Evolutionary conservation across 2,888 invertebrate species (phyloP).

Genomic region (Troides helena): DNA sequence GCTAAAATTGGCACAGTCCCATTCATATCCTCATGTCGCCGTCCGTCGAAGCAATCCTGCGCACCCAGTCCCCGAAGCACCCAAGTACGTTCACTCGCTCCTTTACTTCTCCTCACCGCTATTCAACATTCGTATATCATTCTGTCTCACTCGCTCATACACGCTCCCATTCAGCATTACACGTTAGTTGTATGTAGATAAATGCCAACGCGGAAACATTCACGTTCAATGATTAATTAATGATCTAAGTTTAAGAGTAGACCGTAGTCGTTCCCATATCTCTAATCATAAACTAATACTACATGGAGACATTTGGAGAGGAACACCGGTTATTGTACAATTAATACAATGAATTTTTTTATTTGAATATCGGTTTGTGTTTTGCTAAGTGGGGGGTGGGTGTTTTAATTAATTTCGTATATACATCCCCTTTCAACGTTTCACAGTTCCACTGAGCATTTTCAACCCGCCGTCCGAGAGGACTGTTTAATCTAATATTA

Average conservation of each 20-base stretch:
- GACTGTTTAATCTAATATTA: conserved; percentile 58
- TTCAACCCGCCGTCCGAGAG: conserved; percentile 67
- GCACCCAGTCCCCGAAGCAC: conserved; percentile 33
- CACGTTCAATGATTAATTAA: conserved; percentile 51
- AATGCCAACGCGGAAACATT: conserved; percentile 50
- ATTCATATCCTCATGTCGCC: conserved; percentile 54
- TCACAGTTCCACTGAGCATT: conserved; percentile 70
- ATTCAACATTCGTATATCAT: conserved; percentile 34
- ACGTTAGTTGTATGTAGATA: conserved; percentile 29
- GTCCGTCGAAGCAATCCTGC: conserved; percentile 29
- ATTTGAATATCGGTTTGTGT: conserved; percentile 58
- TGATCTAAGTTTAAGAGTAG: conserved; percentile 62
- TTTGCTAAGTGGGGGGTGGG: conserved; percentile 65
- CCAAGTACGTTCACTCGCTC: conserved; percentile 36
- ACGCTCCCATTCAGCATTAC: conserved; percentile 39
- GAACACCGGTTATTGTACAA: conserved; percentile 79
- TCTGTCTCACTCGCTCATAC: conserved; percentile 30
- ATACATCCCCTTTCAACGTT: conserved; percentile 65
- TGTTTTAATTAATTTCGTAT: conserved; percentile 56
- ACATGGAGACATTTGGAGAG: conserved; percentile 75
- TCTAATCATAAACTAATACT: conserved; percentile 64
- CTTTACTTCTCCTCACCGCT: conserved; percentile 30
- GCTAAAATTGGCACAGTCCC: conserved; percentile 79
- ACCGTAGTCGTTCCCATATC: conserved; percentile 61
- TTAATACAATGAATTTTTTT: conserved; percentile 51